phyloP scores from a whole-genome alignment of 2,113 vertebrate species.

The Lipotes vexillifer region DNA sequence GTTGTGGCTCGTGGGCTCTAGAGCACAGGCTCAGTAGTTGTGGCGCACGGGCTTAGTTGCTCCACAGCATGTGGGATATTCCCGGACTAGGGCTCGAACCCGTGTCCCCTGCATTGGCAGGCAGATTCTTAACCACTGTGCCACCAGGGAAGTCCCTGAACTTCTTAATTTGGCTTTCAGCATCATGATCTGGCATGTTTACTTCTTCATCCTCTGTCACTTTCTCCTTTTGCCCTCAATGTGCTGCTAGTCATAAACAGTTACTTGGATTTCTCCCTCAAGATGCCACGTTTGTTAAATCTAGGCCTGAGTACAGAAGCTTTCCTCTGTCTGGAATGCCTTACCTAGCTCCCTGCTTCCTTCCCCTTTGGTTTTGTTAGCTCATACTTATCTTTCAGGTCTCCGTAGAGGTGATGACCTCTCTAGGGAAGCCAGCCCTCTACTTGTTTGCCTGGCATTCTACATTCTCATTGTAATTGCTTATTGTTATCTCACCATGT shows the following conservation, averaged over 20 bases:
- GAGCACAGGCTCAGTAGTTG: too few species aligned
- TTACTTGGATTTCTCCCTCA: neutral
- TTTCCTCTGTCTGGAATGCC: neutral
- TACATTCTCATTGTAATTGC: neutral
- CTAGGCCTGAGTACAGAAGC: neutral
- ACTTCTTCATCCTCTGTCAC: neutral
- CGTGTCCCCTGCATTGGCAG: too few species aligned
- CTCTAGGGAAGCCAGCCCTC: neutral
- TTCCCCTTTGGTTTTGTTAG: neutral
- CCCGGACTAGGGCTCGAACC: too few species aligned
- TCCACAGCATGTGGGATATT: too few species aligned
- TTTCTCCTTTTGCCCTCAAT: neutral
- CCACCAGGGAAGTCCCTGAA: neutral
- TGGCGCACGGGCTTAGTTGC: too few species aligned
- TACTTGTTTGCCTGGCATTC: neutral
- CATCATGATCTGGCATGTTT: neutral
- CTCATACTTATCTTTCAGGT: neutral
- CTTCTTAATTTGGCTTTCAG: neutral
- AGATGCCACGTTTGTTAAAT: neutral
- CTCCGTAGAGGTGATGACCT: neutral
- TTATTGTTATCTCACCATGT: neutral
- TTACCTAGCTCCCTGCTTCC: neutral
- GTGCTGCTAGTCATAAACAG: neutral
- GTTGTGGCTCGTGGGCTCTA: too few species aligned
- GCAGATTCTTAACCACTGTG: too few species aligned